Evolutionary conservation across 2,797 vertebrate genomes (phyloP).

Genomic region (Cyprinodon diabolis): DNA sequence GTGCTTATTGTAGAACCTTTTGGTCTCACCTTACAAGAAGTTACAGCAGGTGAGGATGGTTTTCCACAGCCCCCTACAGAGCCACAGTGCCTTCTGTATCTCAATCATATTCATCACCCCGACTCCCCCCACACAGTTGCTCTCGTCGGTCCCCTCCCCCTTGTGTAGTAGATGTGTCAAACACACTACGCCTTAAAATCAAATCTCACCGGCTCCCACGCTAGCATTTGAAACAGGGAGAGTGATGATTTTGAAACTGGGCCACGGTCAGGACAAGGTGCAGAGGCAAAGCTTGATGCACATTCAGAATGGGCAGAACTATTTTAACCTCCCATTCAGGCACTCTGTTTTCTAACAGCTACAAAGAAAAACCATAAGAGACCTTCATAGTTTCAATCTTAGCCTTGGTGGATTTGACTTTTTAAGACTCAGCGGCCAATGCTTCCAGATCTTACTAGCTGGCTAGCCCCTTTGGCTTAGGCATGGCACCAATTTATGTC

Average conservation of each 20-base stretch:
- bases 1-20: slow-evolving; percentile 37
- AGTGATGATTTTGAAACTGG: slow-evolving; percentile 38
- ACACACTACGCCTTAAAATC: slow-evolving; percentile 78
- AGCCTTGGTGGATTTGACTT: slow-evolving; percentile 28
- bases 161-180: slow-evolving; percentile 58
- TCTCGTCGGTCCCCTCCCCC: slow-evolving; percentile 6
- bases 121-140: slow-evolving; percentile 12
- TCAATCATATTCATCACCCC: slow-evolving; percentile 57
- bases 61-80: slow-evolving; percentile 66
- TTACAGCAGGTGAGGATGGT: slow-evolving; percentile 36
- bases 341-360: slow-evolving; percentile 29
- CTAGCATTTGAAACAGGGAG: slow-evolving; percentile 40
- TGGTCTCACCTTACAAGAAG: slow-evolving; percentile 43
- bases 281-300: slow-evolving; percentile 25
- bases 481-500: slow-evolving; percentile 42
- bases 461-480: slow-evolving; percentile 46
- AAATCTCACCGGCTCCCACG: slow-evolving; percentile 55
- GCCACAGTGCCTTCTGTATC: slow-evolving; percentile 85
- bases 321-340: slow-evolving; percentile 21
- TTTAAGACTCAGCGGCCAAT: slow-evolving; percentile 15
- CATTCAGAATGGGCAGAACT: slow-evolving; percentile 8
- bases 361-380: slow-evolving; percentile 26
- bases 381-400: slow-evolving; percentile 23
- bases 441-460: slow-evolving; percentile 21
- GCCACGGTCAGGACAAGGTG: slow-evolving; percentile 30